These are phyloP conservation scores for Temnothorax curvispinosus DNA, from an alignment of 1,140 invertebrate species.

Conservation along the genomic window DNA sequence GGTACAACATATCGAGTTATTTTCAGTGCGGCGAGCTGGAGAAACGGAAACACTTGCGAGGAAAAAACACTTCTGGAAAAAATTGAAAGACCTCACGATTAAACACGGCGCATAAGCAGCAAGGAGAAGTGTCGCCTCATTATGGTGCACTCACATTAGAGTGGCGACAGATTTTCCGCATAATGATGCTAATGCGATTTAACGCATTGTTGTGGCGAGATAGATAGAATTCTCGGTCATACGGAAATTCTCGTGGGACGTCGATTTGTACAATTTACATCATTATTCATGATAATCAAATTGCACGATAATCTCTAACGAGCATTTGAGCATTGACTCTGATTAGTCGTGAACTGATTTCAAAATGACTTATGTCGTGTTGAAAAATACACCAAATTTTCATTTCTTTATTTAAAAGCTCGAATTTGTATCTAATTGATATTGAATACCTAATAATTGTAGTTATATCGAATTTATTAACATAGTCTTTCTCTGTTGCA, in stretches of 20 bases:
- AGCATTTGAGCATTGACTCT: not conserved
- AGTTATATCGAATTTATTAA: not conserved
- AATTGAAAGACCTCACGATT: conserved; percentile 42
- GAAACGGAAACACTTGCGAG: conserved; percentile 26
- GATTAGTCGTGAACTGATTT: conserved; percentile 6
- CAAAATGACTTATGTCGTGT: not conserved
- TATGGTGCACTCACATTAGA: conserved; percentile 53
- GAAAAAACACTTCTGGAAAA: conserved; percentile 32
- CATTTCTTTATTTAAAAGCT: not conserved
- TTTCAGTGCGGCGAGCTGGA: conserved; percentile 8
- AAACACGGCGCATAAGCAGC: conserved; percentile 41
- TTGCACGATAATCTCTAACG: not conserved
- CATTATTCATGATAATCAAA: conserved; percentile 17
- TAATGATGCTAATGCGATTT: conserved; percentile 13
- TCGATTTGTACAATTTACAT: conserved; percentile 2
- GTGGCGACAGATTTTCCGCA: not conserved
- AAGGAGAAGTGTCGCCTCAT: conserved; percentile 14
- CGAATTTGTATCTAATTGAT: not conserved
- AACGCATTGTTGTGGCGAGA: not conserved
- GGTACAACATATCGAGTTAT: not conserved
- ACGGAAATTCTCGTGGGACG: not conserved
- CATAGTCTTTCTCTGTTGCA: not conserved
- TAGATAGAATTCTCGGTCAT: conserved; percentile 4
- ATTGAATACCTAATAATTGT: not conserved
- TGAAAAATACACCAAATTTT: not conserved